Evolutionary conservation across 1,140 invertebrate genomes (phyloP), one percentile per base, ranked within the genome.

Genomic region (Chrysoperla carnea): DNA sequence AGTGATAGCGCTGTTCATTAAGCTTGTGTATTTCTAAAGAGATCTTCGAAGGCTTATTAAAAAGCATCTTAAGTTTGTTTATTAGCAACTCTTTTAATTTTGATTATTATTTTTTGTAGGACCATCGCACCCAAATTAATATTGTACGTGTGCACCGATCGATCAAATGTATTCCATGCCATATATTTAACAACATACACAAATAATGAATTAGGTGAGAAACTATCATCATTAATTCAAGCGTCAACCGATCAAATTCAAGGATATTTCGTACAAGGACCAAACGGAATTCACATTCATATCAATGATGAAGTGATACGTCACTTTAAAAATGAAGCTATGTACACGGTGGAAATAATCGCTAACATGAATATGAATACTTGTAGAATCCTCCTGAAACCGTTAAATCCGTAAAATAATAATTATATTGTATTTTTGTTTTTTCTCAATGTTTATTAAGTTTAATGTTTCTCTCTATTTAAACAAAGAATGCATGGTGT

Each of bases 51-150:
- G n/a, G n/a, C n/a, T n/a, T n/a, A n/a, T n/a, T n/a, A n/a, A n/a
- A n/a, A n/a, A n/a, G n/a, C n/a, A n/a, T n/a, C 17, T 23, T 23
- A 5, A 23, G 17, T 5, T 23, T 23, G 17, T 23, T 23, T 23
- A 23, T 3, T 23, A 23, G 17, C 17, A 43, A 23, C 12, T 31
- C 42, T 13, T 41, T n/a, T n/a, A n/a, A n/a, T n/a, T n/a, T n/a
- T n/a, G n/a, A n/a, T n/a, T n/a, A n/a, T 48, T 45, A 33, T 42
- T 43, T 14, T 42, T 57, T 62, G 6, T 58, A 84, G 81, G 57
- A 64, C 71, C 15, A 78, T 85, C 42, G 66, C 73, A 13, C 84
- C 85, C 0, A 74, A 81, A 40, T 64, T 88, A 42, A 87, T 82
- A 3, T 63, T 91, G 12, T 90, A 86, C 57, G 75, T 87, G 36